These are phyloP conservation scores for Perca fluviatilis DNA, from an alignment of 2,113 vertebrate genomes.

Conservation along the genomic window DNA sequence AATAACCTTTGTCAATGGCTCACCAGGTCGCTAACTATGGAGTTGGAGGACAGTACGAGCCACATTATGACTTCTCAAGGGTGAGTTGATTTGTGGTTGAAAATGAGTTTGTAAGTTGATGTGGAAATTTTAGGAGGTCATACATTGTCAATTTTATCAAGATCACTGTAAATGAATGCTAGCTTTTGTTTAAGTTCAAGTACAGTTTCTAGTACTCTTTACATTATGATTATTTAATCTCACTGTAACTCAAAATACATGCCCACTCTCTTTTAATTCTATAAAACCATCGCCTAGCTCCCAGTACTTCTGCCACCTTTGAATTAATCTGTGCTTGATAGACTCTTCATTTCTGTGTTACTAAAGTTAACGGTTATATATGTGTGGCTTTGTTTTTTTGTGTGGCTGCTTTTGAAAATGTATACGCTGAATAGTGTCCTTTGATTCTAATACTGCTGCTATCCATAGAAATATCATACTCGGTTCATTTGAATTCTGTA, in stretches of 20 bases:
- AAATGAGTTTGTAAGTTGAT: not conserved
- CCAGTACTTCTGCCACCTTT: not conserved
- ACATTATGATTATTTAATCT: not conserved
- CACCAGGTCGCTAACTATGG: constrained; percentile 97
- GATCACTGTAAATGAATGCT: not conserved
- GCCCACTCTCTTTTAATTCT: not conserved
- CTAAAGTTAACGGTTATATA: not conserved
- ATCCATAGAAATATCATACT: not conserved
- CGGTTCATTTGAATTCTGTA: not conserved
- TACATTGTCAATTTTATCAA: not conserved
- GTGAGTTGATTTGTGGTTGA: constrained; percentile 84
- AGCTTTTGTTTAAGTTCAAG: not conserved
- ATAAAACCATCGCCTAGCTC: not conserved
- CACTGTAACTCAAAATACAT: too few relatives aligned
- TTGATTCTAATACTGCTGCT: not conserved
- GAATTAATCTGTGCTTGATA: not conserved
- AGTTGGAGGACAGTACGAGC: constrained; percentile 98
- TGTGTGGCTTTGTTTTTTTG: not conserved
- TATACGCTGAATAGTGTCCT: not conserved
- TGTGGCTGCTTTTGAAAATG: not conserved
- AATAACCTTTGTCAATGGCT: constrained; percentile 14
- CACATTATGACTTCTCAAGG: constrained; percentile 98
- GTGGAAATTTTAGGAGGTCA: not conserved
- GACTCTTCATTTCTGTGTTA: not conserved
- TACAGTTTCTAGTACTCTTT: not conserved